Evolutionary conservation across 2,797 vertebrate species (phyloP).

Genomic region (Lophotriccus pileatus): DNA sequence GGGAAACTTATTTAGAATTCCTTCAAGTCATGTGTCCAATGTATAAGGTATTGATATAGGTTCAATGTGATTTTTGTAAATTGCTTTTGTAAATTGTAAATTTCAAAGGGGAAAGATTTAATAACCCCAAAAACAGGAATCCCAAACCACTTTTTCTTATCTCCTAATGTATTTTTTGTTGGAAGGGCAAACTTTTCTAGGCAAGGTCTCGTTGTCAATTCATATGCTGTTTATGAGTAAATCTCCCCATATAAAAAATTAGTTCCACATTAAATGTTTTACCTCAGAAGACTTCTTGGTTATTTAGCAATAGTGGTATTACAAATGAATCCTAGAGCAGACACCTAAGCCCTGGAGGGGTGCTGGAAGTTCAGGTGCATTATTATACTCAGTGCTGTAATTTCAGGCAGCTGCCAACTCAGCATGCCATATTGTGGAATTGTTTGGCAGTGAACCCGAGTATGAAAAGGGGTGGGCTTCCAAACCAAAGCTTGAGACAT

Average conservation of each 20-base stretch:
- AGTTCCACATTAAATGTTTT: background rate
- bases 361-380: background rate
- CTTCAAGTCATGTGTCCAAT: background rate
- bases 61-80: background rate
- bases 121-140: background rate
- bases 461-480: background rate
- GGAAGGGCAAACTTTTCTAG: background rate
- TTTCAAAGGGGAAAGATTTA: background rate
- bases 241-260: background rate
- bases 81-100: no score
- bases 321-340: background rate
- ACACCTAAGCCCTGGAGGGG: background rate
- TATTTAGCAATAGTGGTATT: background rate
- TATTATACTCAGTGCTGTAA: background rate
- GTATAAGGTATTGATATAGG: background rate
- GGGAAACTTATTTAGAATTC: background rate
- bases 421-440: background rate
- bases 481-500: background rate
- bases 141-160: background rate
- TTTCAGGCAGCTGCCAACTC: background rate
- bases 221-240: background rate
- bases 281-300: background rate
- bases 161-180: background rate
- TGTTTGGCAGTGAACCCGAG: background rate
- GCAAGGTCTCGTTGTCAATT: background rate